Evolutionary conservation across 2,113 vertebrate species (phyloP), one percentile per base, ranked within the genome.

Genomic region (Austrofundulus limnaeus): DNA sequence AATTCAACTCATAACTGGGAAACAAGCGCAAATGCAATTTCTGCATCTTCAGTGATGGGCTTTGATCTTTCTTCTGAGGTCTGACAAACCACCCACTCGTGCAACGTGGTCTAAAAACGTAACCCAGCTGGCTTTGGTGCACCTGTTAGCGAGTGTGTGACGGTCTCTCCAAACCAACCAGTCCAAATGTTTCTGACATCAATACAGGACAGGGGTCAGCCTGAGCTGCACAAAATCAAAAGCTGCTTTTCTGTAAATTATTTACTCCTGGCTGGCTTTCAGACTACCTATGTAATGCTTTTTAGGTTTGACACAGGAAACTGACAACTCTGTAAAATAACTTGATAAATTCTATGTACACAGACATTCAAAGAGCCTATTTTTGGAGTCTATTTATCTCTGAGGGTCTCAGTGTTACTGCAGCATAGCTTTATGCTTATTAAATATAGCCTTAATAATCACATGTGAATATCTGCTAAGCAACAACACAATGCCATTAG

Each of bases 51-150:
- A 49, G 45, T 47, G 42, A 31, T 41, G 3, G 34, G 65, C 39
- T 75, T 43, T 72, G 56, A 81, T 75, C 45, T 61, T 47, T 2
- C 37, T 5, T 42, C 49, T 16, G 48, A 34, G 41, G 49, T 54
- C 56, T 28, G 60, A 51, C 71, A 41, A 65, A 73, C 59, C 56
- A 48, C 46, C 47, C 50, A 43, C 62, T 72, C 66, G 57, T 17
- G n/a, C 12, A 64, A 54, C 64, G 66, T 23, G 57, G 41, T 65
- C 50, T 46, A 42, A 78, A 70, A 64, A 59, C 39, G 43, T 75
- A 77, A 81, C 78, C 76, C 75, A 43, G 37, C 45, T 41, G 51
- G 69, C 45, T 74, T 61, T 48, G 51, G 42, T 11, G 51, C 55
- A 84, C 67, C 68, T 65, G 77, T 63, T 17, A 57, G 15, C 39